Conservation (phyloP, 2,113 vertebrate genomes). For the Ailuropoda melanoleuca region DNA sequence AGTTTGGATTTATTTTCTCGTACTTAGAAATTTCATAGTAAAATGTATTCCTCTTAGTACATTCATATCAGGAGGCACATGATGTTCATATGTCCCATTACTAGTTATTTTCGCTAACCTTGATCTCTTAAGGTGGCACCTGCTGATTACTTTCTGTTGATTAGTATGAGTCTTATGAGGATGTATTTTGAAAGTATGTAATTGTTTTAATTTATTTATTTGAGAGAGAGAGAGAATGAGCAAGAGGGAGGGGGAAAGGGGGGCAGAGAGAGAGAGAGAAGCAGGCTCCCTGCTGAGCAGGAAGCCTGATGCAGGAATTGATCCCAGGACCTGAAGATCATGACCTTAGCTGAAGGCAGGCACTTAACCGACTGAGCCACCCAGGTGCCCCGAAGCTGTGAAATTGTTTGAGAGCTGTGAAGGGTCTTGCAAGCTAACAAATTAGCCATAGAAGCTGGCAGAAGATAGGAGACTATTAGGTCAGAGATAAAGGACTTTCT, state of each 20-base stretch:
- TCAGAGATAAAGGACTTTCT: background rate
- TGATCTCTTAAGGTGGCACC: background rate
- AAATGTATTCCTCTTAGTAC: background rate
- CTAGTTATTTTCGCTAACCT: background rate
- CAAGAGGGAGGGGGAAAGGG: no score
- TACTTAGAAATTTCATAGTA: background rate
- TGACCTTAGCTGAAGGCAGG: background rate
- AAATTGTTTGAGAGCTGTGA: background rate
- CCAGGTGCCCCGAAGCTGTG: background rate
- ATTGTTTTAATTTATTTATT: background rate
- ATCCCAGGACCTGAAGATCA: background rate
- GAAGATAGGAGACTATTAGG: background rate
- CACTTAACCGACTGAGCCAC: background rate
- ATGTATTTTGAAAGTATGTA: background rate
- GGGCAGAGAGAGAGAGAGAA: background rate
- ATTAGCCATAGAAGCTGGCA: background rate
- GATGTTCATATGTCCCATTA: background rate
- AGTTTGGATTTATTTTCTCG: background rate
- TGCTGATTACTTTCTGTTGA: background rate
- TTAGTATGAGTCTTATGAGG: background rate
- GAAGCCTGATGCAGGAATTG: background rate
- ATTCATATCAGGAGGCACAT: background rate
- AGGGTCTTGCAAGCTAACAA: background rate
- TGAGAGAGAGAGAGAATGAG: background rate
- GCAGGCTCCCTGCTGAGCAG: background rate